Evolutionary conservation across 2,888 invertebrate species (phyloP), one percentile per base, ranked within the genome.

Genomic region (Piscicola geometra): DNA sequence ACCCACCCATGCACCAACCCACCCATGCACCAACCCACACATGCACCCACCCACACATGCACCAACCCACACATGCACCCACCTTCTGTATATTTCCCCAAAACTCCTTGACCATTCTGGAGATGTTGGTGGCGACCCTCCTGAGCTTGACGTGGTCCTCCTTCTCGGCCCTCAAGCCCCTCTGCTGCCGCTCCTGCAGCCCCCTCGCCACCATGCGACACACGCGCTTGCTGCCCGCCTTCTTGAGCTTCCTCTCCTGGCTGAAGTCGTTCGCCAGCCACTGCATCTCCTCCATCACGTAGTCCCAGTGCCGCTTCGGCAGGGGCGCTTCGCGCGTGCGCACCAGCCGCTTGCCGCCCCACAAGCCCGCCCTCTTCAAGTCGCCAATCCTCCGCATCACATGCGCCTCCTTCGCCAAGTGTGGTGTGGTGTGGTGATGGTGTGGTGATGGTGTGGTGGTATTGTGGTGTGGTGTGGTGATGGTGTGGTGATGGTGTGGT

Each of bases 161-260:
- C 84, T 93, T 93, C 82, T 95, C 94, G 0, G 94, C 95, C 82
- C 90, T 90, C 82, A 93, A 91, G 15, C 93, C 93, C 66, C 93
- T 93, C 80, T 90, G 88, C 75, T 94, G 93, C 66, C 81, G 80
- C 67, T 85, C 85, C 79, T 82, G 82, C 81, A 82, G 82, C 79
- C 85, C 81, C 71, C 83, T 83, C 36, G 81, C 78, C 3, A 85
- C 83, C 84, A 85, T 84, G 72, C 82, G 81, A 9, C 84, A 82
- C 74, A 85, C 80, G 84, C 84, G 80, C 41, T 78, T 75, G 18
- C 96, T 94, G 3, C 94, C 93, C 77, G 93, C 92, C 85, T 94
- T 94, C 84, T 99, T 99, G 94, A 95, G 96, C 85, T 95, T 96
- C 79, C 97, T 89, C 86, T 99, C 99, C 85, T 95, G 93, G 36